Evolutionary conservation across 1,140 invertebrate genomes (phyloP), one percentile per base, ranked within the genome.

Genomic region (Colletes latitarsis): DNA sequence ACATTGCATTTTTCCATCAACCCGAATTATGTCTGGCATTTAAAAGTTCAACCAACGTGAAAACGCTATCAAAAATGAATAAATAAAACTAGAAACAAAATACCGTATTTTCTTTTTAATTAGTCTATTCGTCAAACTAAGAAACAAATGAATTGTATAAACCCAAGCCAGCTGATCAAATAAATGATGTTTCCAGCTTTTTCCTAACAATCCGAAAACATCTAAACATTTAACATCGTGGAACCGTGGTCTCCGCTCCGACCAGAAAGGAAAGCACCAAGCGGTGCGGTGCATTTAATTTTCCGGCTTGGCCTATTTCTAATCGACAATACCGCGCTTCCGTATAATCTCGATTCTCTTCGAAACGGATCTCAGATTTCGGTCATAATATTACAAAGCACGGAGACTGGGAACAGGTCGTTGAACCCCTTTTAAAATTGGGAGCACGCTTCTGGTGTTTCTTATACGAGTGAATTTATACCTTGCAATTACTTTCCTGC

Each of bases 241-340:
- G 21, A 10, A 39, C 30, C 60, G 6, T 41, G 2, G 60, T 63
- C 39, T 39, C 39, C 30, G 8, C 39, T 9, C 17, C 60, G 12
- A 9, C 15, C 14, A 30, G 60, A 41, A 63, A 9, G 8, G 10
- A 14, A 58, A 30, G n/a, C 53, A 14, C 12, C 19, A 12, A 30
- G 55, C 64, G 74, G n/a, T 75, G 55, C 64, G 74, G n/a, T 75
- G 64, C 74, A 55, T 77, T 77, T 77, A 58, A 77, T 60, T 77
- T 60, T 58, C 21, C 53, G 66, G 43, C 66, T 10, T 52, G 75
- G 66, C 75, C 55, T 77, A 55, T 52, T 57, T 77, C 43, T 52
- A 52, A 69, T 62, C 75, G 64, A 77, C 75, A 60, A 69, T 77
- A 69, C 14, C 52, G 6, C 12, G 55, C 21, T 71, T 21, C 6